Percentiles rank a stretch among this genome's conserved stretches.
Evolutionary conservation across 2,113 vertebrate genomes (phyloP).

Genomic region (Columbina picui): DNA sequence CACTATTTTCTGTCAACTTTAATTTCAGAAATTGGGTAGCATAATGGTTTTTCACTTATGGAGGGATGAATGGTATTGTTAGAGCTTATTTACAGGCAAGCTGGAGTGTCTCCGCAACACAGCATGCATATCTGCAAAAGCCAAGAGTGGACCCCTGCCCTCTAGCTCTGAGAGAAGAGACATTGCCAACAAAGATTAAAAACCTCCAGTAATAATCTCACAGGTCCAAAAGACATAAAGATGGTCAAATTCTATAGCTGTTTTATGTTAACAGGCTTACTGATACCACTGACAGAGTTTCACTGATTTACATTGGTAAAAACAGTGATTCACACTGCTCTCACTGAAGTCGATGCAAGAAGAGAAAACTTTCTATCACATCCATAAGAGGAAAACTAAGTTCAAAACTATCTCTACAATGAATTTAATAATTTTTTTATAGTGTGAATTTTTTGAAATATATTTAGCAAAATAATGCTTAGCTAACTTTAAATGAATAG

Average conservation of each 20-base stretch:
- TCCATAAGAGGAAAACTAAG: background rate
- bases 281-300: background rate
- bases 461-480: background rate
- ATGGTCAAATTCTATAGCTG: background rate
- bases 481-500: background rate
- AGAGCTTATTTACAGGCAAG: slow-evolving; percentile 27
- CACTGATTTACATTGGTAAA: background rate
- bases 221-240: background rate
- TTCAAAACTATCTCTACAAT: background rate
- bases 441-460: background rate
- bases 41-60: background rate
- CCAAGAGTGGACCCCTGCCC: slow-evolving; percentile 10
- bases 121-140: slow-evolving; percentile 1
- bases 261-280: background rate
- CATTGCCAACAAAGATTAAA: background rate
- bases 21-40: slow-evolving; percentile 41
- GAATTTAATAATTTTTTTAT: background rate
- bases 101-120: background rate
- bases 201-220: background rate
- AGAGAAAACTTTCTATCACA: background rate
- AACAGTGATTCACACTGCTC: background rate
- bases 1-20: slow-evolving; percentile 14
- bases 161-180: background rate
- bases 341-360: background rate
- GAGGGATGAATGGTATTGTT: background rate